phyloP scores from a whole-genome alignment of 2,797 vertebrate genomes.

The Antennarius maculatus region DNA sequence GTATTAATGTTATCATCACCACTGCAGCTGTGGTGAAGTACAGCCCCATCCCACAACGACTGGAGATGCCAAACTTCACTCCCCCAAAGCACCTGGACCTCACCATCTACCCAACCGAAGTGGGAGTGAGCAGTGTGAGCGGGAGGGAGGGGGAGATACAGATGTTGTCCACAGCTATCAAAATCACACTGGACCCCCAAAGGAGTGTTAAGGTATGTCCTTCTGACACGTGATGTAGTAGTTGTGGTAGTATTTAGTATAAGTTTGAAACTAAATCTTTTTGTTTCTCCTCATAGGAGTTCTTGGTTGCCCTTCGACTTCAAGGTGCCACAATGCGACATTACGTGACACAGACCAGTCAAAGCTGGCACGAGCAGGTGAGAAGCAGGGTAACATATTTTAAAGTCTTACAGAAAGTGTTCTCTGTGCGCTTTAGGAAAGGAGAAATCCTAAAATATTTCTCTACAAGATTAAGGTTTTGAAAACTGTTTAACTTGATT shows the following conservation, averaged over 20 bases:
- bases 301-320: slow-evolving; percentile 89
- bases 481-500: too few relatives aligned
- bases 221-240: not conserved
- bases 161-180: slow-evolving; percentile 91
- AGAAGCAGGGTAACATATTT: slow-evolving; percentile 7
- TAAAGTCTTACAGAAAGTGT: not conserved
- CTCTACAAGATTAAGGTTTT: too few relatives aligned
- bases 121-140: slow-evolving; percentile 84
- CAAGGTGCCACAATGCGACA: slow-evolving; percentile 90
- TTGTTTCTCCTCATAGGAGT: slow-evolving; percentile 80
- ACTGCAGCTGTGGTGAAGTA: slow-evolving; percentile 84
- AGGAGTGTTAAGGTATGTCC: slow-evolving; percentile 87
- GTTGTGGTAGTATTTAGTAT: not conserved
- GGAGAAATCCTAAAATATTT: not conserved
- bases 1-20: not conserved
- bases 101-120: slow-evolving; percentile 90
- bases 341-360: slow-evolving; percentile 83
- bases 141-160: slow-evolving; percentile 78
- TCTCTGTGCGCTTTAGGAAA: not conserved
- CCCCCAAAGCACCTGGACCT: slow-evolving; percentile 84
- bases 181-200: slow-evolving; percentile 88
- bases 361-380: slow-evolving; percentile 93
- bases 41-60: slow-evolving; percentile 74
- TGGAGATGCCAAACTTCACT: slow-evolving; percentile 86
- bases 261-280: slow-evolving; percentile 1